Evolutionary conservation across 2,113 vertebrate species (phyloP).

Genomic region (Cynocephalus volans): DNA sequence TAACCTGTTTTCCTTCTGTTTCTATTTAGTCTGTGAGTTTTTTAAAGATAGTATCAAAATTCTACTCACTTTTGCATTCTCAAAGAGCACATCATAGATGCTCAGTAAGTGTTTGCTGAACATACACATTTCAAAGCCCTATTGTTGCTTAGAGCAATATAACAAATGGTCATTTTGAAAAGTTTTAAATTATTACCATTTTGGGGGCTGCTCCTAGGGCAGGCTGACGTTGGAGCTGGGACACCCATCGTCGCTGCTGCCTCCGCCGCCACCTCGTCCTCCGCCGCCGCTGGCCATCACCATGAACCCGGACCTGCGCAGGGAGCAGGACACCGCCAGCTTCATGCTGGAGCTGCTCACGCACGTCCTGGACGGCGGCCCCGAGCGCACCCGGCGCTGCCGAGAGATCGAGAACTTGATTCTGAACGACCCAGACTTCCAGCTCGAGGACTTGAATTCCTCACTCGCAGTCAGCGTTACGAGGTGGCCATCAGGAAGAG

Average conservation of each 20-base stretch:
- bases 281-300: neutral
- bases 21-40: no score
- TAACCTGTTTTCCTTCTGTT: no score
- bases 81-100: no score
- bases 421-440: slow-evolving; percentile 94
- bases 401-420: slow-evolving; percentile 95
- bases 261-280: no score
- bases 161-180: no score
- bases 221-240: fast-evolving
- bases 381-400: slow-evolving; percentile 93
- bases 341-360: slow-evolving; percentile 94
- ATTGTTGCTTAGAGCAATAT: no score
- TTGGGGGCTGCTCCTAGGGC: neutral
- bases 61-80: no score
- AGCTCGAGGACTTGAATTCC: slow-evolving; percentile 95
- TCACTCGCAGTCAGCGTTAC: slow-evolving; percentile 96
- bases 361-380: slow-evolving; percentile 92
- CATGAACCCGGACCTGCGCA: slow-evolving; percentile 95
- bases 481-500: slow-evolving; percentile 96
- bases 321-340: slow-evolving; percentile 92
- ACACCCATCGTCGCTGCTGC: neutral
- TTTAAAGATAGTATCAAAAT: no score
- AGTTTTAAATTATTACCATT: no score
- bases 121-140: no score
- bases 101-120: no score